phyloP scores from a whole-genome alignment of 2,113 vertebrate genomes.

The Brachyistius frenatus region DNA sequence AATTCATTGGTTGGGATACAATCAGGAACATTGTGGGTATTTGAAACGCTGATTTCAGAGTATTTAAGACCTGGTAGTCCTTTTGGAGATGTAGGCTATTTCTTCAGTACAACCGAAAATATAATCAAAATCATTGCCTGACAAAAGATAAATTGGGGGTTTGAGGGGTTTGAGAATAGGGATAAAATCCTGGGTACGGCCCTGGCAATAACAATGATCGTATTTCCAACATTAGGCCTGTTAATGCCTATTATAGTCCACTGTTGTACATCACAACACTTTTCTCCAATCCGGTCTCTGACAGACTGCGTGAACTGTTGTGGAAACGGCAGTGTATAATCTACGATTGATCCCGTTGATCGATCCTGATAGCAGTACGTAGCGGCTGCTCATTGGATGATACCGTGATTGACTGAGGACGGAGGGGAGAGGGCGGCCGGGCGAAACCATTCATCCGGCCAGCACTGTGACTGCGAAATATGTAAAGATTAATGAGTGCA shows the following conservation, averaged over 20 bases:
- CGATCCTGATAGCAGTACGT: slow-evolving; percentile 55
- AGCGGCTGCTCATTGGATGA: slow-evolving; percentile 70
- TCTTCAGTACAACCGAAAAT: no score
- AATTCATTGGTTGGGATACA: no score
- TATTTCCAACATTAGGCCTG: no score
- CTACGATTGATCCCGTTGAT: slow-evolving; percentile 24
- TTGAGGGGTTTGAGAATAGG: no score
- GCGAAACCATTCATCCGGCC: slow-evolving; percentile 64
- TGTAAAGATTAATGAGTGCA: slow-evolving; percentile 16
- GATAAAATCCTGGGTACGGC: neutral
- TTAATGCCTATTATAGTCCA: no score
- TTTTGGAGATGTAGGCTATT: no score
- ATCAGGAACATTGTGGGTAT: no score
- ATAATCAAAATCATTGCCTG: neutral
- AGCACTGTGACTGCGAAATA: neutral
- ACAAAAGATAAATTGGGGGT: neutral
- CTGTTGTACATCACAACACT: no score
- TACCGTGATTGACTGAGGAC: slow-evolving; percentile 34
- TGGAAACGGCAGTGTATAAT: neutral
- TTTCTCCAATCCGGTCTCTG: no score
- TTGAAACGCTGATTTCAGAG: no score
- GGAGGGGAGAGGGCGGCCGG: slow-evolving; percentile 41
- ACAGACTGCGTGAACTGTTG: neutral
- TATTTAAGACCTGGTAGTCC: no score
- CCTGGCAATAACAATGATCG: neutral